phyloP scores from a whole-genome alignment of 2,888 invertebrate species.

The Marasmarcha lunaedactyla region DNA sequence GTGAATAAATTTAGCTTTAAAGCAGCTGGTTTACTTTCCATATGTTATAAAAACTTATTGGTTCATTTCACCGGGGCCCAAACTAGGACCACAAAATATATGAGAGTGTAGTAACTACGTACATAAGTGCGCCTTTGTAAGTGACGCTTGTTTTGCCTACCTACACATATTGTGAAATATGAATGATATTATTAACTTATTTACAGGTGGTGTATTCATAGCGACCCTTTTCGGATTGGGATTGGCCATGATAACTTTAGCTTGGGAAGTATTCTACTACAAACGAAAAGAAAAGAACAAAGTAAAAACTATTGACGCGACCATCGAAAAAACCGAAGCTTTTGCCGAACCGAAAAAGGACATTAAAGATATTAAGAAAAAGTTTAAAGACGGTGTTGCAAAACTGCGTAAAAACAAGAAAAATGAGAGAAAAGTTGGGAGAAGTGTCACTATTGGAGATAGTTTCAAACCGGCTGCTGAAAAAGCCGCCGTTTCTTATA shows the following conservation, averaged over 20 bases:
- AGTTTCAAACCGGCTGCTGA: conserved; percentile 46
- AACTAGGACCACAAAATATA: too few relatives aligned
- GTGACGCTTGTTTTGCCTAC: too few relatives aligned
- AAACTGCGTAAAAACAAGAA: conserved; percentile 24
- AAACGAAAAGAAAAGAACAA: conserved; percentile 64
- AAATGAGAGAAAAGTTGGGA: conserved; percentile 19
- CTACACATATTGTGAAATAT: too few relatives aligned
- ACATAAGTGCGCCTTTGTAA: too few relatives aligned
- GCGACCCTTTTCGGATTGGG: conserved; percentile 88
- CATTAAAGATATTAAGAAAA: conserved; percentile 18
- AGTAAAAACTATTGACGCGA: conserved; percentile 23
- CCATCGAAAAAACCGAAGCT: conserved; percentile 25
- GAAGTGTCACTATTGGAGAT: conserved; percentile 54
- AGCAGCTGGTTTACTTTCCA: too few relatives aligned
- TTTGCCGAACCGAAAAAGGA: conserved; percentile 24
- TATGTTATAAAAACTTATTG: too few relatives aligned
- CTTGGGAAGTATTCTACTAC: conserved; percentile 85
- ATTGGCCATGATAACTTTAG: conserved; percentile 86
- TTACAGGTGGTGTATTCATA: conserved; percentile 87
- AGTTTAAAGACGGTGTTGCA: conserved; percentile 20
- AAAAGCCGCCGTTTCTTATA: conserved; percentile 36
- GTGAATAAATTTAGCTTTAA: too few relatives aligned
- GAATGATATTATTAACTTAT: too few relatives aligned
- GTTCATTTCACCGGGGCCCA: too few relatives aligned
- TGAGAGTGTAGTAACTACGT: too few relatives aligned